A percentile compares a stretch with the other conserved stretches of the same genome.
These are phyloP conservation scores for Samia ricini DNA, from an alignment of 1,140 invertebrate genomes.

Conservation along the genomic window DNA sequence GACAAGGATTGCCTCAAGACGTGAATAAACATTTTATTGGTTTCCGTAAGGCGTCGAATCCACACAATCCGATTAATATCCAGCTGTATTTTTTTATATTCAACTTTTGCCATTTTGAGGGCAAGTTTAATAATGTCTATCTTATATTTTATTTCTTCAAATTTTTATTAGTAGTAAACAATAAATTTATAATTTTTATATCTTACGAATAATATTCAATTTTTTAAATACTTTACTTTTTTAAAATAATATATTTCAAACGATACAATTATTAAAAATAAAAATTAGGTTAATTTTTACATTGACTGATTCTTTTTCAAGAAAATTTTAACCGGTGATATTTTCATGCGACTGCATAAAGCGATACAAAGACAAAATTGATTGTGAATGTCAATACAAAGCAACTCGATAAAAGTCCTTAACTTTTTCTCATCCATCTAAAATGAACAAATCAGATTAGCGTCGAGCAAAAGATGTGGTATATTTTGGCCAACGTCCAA, in stretches of 20 bases:
- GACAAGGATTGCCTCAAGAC: background rate
- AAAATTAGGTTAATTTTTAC: no score
- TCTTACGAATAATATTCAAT: no score
- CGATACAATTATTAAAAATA: no score
- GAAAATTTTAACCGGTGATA: no score
- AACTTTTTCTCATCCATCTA: slow-evolving; percentile 22
- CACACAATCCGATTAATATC: background rate
- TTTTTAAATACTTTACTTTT: no score
- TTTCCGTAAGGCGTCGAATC: background rate
- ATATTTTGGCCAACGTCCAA: slow-evolving; percentile 58
- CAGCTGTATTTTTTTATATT: background rate
- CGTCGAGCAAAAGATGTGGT: slow-evolving; percentile 53
- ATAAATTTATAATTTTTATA: no score
- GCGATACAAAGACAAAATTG: background rate
- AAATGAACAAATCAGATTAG: slow-evolving; percentile 63
- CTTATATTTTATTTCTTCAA: background rate
- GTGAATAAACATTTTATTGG: background rate
- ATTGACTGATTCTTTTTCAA: no score
- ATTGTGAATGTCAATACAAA: background rate
- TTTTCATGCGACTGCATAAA: no score
- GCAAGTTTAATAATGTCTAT: background rate
- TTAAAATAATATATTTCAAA: no score
- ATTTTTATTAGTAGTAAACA: no score
- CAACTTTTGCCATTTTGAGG: background rate
- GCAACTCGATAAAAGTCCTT: slow-evolving; percentile 20